phyloP scores from a whole-genome alignment of 2,797 vertebrate species.

The Falco concolor region DNA sequence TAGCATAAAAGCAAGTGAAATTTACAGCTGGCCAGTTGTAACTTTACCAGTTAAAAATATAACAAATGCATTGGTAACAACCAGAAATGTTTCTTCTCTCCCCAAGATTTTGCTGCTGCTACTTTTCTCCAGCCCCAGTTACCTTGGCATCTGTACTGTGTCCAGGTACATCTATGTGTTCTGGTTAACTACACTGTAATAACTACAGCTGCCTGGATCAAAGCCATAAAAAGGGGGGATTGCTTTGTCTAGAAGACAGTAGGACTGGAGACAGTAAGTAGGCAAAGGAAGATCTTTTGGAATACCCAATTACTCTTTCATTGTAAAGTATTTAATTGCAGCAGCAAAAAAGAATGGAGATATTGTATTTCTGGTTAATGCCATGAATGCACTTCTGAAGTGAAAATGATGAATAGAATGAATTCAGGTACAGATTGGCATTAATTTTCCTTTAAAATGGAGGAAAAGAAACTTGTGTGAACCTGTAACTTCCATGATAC shows the following conservation, averaged over 20 bases:
- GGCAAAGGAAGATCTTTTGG: not conserved
- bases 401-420: not conserved
- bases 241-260: not conserved
- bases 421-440: not conserved
- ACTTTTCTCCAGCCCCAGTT: not conserved
- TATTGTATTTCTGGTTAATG: not conserved
- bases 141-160: not conserved
- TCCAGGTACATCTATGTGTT: not conserved
- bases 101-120: not conserved
- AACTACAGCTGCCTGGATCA: not conserved
- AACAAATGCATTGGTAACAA: not conserved
- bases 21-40: not conserved
- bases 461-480: not conserved
- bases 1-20: not conserved
- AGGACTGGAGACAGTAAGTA: not conserved
- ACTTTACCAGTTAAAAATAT: not conserved
- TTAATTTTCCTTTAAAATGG: not conserved
- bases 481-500: not conserved
- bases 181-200: not conserved
- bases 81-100: not conserved
- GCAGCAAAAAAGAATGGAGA: not conserved
- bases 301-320: not conserved
- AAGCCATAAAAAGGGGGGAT: not conserved
- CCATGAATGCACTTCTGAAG: not conserved
- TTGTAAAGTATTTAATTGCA: not conserved